A percentile compares a stretch with the other conserved stretches of the same genome.
Evolutionary conservation across 2,113 vertebrate species (phyloP).

Genomic region (Crotalus helleri): DNA sequence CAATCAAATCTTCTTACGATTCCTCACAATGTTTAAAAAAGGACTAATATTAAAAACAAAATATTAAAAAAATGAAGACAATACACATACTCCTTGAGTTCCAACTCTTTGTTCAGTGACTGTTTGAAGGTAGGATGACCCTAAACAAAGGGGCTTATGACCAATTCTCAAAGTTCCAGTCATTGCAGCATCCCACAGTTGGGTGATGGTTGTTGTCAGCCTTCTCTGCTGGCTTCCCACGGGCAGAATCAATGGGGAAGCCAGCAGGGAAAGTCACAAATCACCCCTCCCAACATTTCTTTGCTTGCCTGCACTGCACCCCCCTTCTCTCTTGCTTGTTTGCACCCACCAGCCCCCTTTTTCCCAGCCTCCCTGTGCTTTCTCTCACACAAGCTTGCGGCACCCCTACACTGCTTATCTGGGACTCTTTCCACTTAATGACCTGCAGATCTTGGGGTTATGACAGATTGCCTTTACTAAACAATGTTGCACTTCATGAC

Average conservation of each 20-base stretch:
- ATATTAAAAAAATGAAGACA: not conserved
- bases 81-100: not conserved
- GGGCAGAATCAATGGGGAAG: not conserved
- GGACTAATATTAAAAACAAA: not conserved
- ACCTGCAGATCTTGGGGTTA: not conserved
- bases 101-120: not conserved
- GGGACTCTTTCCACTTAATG: not conserved
- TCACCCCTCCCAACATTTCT: not conserved
- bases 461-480: not conserved
- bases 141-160: not conserved
- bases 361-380: not conserved
- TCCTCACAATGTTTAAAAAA: not conserved
- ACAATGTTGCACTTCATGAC: not conserved
- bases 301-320: not conserved
- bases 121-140: not conserved
- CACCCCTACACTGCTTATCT: not conserved
- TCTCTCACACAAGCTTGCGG: not conserved
- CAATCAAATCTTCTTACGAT: not conserved
- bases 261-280: not conserved
- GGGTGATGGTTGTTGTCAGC: not conserved
- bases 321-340: not conserved
- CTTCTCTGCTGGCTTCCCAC: not conserved
- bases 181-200: not conserved
- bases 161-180: not conserved
- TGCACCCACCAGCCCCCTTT: not conserved